Percentiles rank a stretch among this genome's conserved stretches.
phyloP scores from a whole-genome alignment of 2,113 vertebrate species.

The Sterna hirundo region DNA sequence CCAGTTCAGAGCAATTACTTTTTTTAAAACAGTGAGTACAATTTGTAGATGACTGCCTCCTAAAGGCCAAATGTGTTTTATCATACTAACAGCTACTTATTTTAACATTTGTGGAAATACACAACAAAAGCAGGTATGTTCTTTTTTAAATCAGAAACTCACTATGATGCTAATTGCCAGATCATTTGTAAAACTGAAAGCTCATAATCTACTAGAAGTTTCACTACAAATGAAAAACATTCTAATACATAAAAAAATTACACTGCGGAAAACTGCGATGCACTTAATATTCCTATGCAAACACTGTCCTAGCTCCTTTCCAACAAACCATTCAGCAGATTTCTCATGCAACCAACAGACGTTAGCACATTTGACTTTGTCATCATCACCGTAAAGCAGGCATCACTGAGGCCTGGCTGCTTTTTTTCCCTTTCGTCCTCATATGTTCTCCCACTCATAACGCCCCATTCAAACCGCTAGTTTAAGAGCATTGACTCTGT shows the following conservation, averaged over 20 bases:
- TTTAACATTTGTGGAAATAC: neutral
- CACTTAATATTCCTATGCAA: neutral
- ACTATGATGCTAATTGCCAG: neutral
- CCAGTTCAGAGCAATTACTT: neutral
- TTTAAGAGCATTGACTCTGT: neutral
- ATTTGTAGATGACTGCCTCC: conserved; percentile 11
- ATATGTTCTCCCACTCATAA: neutral
- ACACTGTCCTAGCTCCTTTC: neutral
- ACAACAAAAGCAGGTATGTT: neutral
- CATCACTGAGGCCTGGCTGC: neutral
- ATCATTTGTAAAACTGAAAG: neutral
- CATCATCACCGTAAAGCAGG: neutral
- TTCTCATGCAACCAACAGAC: neutral
- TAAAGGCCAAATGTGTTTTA: neutral
- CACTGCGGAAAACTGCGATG: neutral
- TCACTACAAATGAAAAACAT: neutral
- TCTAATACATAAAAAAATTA: neutral
- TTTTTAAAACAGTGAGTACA: neutral
- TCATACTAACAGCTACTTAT: neutral
- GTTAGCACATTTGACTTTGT: neutral
- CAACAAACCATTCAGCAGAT: neutral
- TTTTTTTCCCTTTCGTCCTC: neutral
- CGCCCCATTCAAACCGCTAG: neutral
- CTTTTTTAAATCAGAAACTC: neutral
- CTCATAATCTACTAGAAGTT: neutral